A percentile compares a stretch with the other conserved stretches of the same genome.
Conservation (phyloP, 2,888 invertebrate species). For the Drosophila kokeensis region DNA sequence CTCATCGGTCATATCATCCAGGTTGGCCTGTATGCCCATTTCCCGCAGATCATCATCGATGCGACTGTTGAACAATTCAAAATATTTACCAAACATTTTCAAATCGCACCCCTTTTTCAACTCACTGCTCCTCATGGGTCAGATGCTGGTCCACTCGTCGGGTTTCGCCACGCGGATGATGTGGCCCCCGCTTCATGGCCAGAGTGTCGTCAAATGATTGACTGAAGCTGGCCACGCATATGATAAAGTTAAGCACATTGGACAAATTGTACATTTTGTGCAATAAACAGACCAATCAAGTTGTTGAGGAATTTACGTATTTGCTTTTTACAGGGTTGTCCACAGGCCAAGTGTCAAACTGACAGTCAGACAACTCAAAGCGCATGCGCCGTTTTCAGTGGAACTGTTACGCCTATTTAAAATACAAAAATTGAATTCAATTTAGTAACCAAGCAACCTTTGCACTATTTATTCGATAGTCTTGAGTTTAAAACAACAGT, state of each 20-base stretch:
- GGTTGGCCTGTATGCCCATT: constrained; percentile 87
- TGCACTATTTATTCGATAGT: constrained; percentile 71
- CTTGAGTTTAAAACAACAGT: constrained; percentile 11
- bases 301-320: constrained; percentile 32
- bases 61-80: constrained; percentile 87
- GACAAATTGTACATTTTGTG: constrained; percentile 77
- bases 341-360: constrained; percentile 25
- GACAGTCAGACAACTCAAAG: constrained; percentile 23
- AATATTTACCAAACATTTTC: background rate
- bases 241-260: constrained; percentile 79
- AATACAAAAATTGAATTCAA: background rate
- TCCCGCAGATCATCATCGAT: constrained; percentile 91
- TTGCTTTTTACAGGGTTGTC: constrained; percentile 25
- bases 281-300: constrained; percentile 34
- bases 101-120: constrained; percentile 18
- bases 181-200: constrained; percentile 87
- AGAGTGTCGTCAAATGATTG: constrained; percentile 65
- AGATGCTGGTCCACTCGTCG: constrained; percentile 88
- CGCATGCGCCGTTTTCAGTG: constrained; percentile 34
- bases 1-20: constrained; percentile 92
- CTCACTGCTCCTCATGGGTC: constrained; percentile 91
- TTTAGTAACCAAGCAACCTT: constrained; percentile 55
- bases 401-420: background rate
- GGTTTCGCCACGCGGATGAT: constrained; percentile 89
- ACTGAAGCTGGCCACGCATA: constrained; percentile 79